Evolutionary conservation across 2,797 vertebrate genomes (phyloP).

Genomic region (Carduelis carduelis): DNA sequence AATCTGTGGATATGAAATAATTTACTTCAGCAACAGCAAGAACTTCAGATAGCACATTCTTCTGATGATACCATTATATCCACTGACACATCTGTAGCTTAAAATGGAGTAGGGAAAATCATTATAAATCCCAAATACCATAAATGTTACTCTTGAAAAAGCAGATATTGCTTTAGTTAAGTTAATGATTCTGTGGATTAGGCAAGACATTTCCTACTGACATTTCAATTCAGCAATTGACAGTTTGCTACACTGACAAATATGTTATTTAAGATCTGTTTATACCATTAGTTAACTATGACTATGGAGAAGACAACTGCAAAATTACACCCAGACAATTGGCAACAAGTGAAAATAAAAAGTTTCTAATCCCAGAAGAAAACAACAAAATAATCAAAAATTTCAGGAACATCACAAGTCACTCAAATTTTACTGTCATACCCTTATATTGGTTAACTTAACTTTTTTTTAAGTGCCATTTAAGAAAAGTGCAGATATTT

Average conservation of each 20-base stretch:
- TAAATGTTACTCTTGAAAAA: background rate
- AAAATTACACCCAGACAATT: background rate
- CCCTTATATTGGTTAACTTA: background rate
- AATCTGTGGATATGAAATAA: background rate
- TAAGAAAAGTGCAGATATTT: background rate
- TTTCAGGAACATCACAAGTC: background rate
- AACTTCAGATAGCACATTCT: background rate
- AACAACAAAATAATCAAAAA: background rate
- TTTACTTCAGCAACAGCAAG: background rate
- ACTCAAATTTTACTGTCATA: background rate
- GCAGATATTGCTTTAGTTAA: background rate
- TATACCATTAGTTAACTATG: background rate
- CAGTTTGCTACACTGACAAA: background rate
- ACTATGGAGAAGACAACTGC: background rate
- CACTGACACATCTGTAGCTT: background rate
- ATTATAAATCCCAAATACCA: background rate
- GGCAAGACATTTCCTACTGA: background rate
- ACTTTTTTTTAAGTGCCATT: background rate
- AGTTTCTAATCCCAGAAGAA: background rate
- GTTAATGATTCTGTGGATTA: background rate
- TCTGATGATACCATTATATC: background rate
- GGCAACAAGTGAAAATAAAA: background rate
- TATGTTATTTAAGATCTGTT: background rate
- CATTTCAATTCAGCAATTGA: background rate
- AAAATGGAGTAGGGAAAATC: background rate